phyloP scores from a whole-genome alignment of 2,113 vertebrate species.

The Laticauda laticaudata region DNA sequence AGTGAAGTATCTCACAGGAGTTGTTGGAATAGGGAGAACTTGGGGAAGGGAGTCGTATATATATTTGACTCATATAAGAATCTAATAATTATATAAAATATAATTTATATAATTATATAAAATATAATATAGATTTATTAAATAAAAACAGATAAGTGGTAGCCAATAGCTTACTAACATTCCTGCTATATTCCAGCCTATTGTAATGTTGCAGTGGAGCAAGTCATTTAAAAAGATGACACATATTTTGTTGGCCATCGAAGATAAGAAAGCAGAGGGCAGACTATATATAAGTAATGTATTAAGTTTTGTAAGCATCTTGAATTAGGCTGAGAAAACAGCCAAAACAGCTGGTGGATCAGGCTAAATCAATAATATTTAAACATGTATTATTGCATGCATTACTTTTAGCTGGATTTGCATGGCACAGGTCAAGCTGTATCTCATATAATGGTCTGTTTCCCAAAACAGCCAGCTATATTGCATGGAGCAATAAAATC shows the following conservation, averaged over 20 bases:
- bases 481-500: background rate
- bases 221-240: background rate
- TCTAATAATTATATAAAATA: background rate
- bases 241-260: background rate
- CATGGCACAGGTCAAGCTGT: background rate
- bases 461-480: background rate
- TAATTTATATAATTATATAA: background rate
- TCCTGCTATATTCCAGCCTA: no score
- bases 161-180: background rate
- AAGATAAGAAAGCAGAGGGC: background rate
- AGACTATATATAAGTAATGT: background rate
- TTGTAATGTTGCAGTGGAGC: background rate
- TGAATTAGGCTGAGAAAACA: background rate
- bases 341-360: background rate
- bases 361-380: background rate
- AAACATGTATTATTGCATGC: background rate
- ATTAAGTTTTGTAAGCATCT: background rate
- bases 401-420: background rate
- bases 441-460: background rate
- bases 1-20: background rate
- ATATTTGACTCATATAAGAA: background rate
- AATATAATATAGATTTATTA: background rate
- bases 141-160: background rate
- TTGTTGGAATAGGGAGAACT: background rate
- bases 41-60: background rate